A percentile compares a stretch with the other conserved stretches of the same genome.
Conservation (phyloP, 2,888 invertebrate genomes). For the Petrophora chlorosata region DNA sequence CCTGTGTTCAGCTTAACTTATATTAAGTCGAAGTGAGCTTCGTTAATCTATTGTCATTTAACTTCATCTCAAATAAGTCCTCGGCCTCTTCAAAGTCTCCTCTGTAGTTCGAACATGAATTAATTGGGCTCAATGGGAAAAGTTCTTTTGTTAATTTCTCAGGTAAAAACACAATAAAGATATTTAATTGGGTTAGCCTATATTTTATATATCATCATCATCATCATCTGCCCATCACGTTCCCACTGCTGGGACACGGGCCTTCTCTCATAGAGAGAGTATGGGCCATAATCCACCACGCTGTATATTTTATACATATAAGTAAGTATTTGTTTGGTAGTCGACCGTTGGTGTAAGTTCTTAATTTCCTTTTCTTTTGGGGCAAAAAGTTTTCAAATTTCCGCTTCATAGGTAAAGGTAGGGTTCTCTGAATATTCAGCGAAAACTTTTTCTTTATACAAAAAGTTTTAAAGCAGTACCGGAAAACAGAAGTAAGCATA, state of each 20-base stretch:
- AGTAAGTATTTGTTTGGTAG: background rate
- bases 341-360: background rate
- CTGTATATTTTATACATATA: too few relatives aligned
- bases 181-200: background rate
- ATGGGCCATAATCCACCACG: too few relatives aligned
- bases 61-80: conserved; percentile 37
- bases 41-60: conserved; percentile 36
- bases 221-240: too few relatives aligned
- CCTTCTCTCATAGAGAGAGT: too few relatives aligned
- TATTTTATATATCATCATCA: too few relatives aligned
- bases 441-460: background rate
- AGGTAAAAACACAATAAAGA: background rate
- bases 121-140: conserved; percentile 1
- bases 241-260: too few relatives aligned
- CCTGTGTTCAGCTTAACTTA: conserved; percentile 16
- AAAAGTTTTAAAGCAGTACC: conserved; percentile 1
- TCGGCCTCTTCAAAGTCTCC: conserved; percentile 23
- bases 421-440: background rate
- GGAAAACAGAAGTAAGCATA: background rate
- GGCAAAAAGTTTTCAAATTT: conserved; percentile 28
- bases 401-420: conserved; percentile 13
- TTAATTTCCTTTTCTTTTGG: conserved; percentile 16
- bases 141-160: background rate
- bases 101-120: background rate
- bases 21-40: conserved; percentile 21